phyloP scores from a whole-genome alignment of 2,113 vertebrate genomes.

The Sigmodon hispidus region DNA sequence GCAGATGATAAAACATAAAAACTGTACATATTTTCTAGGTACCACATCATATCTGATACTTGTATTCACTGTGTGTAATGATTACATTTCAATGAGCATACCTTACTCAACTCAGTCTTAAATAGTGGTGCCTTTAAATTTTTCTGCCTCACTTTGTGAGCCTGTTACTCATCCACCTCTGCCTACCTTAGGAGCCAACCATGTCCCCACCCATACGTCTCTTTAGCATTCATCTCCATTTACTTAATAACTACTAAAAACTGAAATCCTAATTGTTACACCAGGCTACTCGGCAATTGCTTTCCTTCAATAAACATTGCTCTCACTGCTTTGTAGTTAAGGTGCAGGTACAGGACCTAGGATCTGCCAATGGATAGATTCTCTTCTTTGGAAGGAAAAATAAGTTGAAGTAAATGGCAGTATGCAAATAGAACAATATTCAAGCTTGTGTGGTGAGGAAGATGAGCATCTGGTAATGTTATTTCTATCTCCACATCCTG shows the following conservation, averaged over 20 bases:
- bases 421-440: background rate
- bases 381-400: background rate
- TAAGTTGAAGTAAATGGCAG: background rate
- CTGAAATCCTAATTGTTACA: background rate
- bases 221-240: conserved; percentile 14
- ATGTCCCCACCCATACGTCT: background rate
- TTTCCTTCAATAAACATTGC: background rate
- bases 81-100: background rate
- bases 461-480: background rate
- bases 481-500: background rate
- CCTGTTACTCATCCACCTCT: background rate
- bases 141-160: background rate
- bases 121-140: background rate
- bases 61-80: no score
- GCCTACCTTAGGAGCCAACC: background rate
- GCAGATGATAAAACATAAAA: background rate
- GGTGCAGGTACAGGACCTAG: background rate
- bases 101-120: background rate
- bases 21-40: background rate
- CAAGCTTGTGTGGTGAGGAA: background rate
- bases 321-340: background rate
- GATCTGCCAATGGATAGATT: background rate
- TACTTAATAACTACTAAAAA: background rate
- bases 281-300: background rate
- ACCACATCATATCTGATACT: background rate